Percentiles rank a stretch among this genome's conserved stretches.
Evolutionary conservation across 2,888 invertebrate species (phyloP).

Genomic region (Eilema sororculum): DNA sequence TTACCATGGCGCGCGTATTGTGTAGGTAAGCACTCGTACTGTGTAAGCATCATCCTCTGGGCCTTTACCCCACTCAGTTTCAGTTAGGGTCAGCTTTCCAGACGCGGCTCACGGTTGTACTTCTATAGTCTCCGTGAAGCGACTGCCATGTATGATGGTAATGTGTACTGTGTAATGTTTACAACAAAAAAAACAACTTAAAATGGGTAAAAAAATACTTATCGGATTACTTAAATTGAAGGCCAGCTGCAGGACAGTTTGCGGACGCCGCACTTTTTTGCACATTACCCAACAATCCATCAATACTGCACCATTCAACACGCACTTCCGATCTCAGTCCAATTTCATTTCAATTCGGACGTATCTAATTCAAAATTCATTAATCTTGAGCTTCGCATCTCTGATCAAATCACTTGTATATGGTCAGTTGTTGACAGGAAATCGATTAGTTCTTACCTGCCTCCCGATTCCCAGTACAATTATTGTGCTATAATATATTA

Average conservation of each 20-base stretch:
- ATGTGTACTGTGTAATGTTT: slow-evolving; percentile 27
- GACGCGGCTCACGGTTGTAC: too few species aligned
- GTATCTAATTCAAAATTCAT: slow-evolving; percentile 84
- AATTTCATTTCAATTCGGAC: slow-evolving; percentile 83
- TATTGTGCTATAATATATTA: slow-evolving; percentile 22
- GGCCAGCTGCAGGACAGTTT: slow-evolving; percentile 81
- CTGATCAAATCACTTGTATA: slow-evolving; percentile 75
- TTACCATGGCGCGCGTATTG: too few species aligned
- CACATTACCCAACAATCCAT: slow-evolving; percentile 75
- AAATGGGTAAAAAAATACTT: slow-evolving; percentile 70
- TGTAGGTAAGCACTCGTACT: too few species aligned
- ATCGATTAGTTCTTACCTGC: slow-evolving; percentile 74
- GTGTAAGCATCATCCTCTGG: too few species aligned
- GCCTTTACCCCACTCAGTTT: too few species aligned
- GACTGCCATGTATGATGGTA: too few species aligned
- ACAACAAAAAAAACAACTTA: slow-evolving; percentile 44
- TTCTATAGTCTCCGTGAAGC: too few species aligned
- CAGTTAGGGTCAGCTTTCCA: too few species aligned
- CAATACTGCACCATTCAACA: slow-evolving; percentile 78
- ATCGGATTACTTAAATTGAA: slow-evolving; percentile 79
- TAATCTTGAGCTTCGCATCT: slow-evolving; percentile 76
- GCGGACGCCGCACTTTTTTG: slow-evolving; percentile 75
- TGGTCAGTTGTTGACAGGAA: slow-evolving; percentile 87
- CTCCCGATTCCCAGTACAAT: slow-evolving; percentile 43
- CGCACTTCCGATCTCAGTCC: slow-evolving; percentile 83